Base-by-base conservation (phyloP, 1,140 invertebrate species). In the Drosophila yakuba region DNA sequence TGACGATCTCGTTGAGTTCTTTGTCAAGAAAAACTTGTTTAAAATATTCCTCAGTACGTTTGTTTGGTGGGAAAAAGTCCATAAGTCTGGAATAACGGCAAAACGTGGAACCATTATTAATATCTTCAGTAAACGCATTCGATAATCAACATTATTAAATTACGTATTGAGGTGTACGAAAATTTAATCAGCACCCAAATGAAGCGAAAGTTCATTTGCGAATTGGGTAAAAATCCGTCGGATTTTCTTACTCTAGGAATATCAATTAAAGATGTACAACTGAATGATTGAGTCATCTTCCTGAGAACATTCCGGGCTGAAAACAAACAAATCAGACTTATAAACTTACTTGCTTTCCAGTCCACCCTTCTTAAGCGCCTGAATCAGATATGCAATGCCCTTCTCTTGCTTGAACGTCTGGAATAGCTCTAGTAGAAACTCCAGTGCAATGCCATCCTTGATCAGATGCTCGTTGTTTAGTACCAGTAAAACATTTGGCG, bases 11-110 rank as follows among this genome's bases (percentile, higher is more conserved):
- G 56, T 95, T 95, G 54, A 99, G 94, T 41, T 96, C 97, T 81
- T 96, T 96, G 61, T 97, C 96, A 85, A 96, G 95, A 93, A 98
- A 98, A 83, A 96, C 95, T 78, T 95, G 94, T 80, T 96, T 95
- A 93, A 98, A 97, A 92, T 96, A 95, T 88, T 98, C 97, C 92
- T 97, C 96, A 90, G 96, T 97, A 91, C 97, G 95, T 93, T 98
- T 98, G 93, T 98, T 98, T 81, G 96, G 94, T 73, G 98, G 98
- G 92, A 98, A 96, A 93, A 98, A 98, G 92, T 98, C 97, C 94
- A 97, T 96, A 79, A 98, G 93, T 92, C 97, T 97, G 82, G 6
- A 66, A 78, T 64, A 41, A n/a, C 3, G n/a, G 93, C 59, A 64
- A 7, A 48, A 4, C n/a, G 47, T 57, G 20, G 7, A 17, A 12